Percentiles rank a stretch among this genome's conserved stretches.
Conservation (phyloP, 2,113 vertebrate genomes). For the Gallinago jamesoni region DNA sequence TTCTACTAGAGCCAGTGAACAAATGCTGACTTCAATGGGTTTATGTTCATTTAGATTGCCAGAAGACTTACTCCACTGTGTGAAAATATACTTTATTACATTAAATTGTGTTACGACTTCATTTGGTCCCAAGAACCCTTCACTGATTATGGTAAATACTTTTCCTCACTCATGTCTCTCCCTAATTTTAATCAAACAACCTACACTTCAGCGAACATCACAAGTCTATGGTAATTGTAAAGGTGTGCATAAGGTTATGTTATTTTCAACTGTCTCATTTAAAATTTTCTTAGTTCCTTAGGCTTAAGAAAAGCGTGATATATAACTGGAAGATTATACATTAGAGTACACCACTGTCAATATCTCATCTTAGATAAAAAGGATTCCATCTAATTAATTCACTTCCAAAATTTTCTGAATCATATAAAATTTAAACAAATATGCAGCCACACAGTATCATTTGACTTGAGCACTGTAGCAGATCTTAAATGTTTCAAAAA, state of each 20-base stretch:
- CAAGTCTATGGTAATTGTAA: background rate
- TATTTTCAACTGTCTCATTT: background rate
- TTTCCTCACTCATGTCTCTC: background rate
- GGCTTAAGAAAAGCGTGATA: background rate
- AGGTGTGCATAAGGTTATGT: background rate
- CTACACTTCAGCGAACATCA: background rate
- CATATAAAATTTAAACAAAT: background rate
- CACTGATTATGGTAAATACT: background rate
- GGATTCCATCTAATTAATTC: background rate
- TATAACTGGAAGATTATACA: background rate
- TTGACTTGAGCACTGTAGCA: background rate
- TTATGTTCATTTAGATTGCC: background rate
- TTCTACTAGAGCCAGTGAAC: background rate
- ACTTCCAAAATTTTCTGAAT: background rate
- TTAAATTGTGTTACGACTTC: background rate
- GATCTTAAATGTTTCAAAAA: background rate
- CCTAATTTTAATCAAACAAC: background rate
- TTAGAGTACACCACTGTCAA: background rate
- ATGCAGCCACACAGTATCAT: background rate
- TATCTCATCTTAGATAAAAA: background rate
- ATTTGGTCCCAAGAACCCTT: background rate
- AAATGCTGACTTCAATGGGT: background rate
- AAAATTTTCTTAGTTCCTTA: background rate
- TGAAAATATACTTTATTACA: background rate
- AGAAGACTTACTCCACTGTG: background rate